Evolutionary conservation across 2,797 vertebrate genomes (phyloP).

Genomic region (Rhynchotus rufescens): DNA sequence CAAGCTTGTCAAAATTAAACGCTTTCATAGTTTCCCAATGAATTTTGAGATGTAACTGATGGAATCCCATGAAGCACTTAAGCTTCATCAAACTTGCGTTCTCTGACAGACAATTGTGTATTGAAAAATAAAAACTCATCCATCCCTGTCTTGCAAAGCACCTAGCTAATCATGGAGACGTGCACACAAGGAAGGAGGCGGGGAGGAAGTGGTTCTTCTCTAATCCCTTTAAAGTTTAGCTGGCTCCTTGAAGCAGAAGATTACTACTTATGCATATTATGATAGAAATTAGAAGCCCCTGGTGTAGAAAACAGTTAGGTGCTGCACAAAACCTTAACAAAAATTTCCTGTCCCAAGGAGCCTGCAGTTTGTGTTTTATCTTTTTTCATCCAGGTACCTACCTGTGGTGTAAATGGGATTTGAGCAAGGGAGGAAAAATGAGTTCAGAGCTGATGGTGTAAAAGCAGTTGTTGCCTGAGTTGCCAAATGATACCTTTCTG

Average conservation of each 20-base stretch:
- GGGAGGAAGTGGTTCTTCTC: not conserved
- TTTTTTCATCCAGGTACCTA: not conserved
- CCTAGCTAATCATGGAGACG: conserved; percentile 32
- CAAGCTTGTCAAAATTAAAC: conserved; percentile 62
- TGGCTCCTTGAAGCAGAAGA: conserved; percentile 24
- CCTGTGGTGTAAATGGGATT: not conserved
- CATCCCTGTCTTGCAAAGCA: conserved; percentile 6
- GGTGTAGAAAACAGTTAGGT: not conserved
- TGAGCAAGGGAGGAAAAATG: not conserved
- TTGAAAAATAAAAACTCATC: conserved; percentile 49
- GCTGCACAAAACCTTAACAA: not conserved
- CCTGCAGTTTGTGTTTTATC: not conserved
- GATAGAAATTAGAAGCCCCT: not conserved
- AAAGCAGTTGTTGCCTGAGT: not conserved
- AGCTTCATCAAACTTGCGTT: conserved; percentile 61
- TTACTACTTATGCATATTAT: not conserved
- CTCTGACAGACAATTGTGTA: conserved; percentile 44
- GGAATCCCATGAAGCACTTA: conserved; percentile 56
- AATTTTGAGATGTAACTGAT: conserved; percentile 57
- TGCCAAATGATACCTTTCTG: not conserved
- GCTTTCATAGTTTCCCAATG: conserved; percentile 55
- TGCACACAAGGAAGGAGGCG: not conserved
- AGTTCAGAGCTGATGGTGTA: not conserved
- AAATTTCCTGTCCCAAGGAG: not conserved
- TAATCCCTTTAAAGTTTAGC: not conserved